Evolutionary conservation across 2,113 vertebrate genomes (phyloP).

Genomic region (Fregata magnificens): DNA sequence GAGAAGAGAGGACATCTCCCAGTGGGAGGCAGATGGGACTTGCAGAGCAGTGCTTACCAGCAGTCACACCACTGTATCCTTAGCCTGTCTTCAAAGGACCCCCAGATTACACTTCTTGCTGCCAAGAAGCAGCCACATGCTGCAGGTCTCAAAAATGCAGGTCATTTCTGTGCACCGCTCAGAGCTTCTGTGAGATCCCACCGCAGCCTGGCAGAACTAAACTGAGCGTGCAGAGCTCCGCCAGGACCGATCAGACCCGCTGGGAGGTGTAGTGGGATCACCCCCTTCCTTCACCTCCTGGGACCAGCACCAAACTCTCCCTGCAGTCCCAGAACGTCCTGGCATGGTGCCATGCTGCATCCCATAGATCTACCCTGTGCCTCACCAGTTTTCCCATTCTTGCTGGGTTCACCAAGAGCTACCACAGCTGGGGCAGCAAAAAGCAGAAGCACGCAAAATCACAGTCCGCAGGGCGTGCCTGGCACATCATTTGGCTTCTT

Average conservation of each 20-base stretch:
- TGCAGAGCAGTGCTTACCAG: neutral
- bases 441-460: neutral
- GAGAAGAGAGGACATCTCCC: neutral
- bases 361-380: neutral
- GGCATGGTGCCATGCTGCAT: neutral
- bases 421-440: neutral
- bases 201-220: neutral
- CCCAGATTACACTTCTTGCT: neutral
- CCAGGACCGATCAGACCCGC: fast-evolving
- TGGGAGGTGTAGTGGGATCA: neutral
- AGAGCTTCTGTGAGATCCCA: neutral
- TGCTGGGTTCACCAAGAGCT: neutral
- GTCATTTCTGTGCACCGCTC: neutral
- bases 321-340: neutral
- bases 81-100: neutral
- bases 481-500: neutral
- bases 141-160: neutral
- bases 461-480: neutral
- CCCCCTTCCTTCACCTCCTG: neutral
- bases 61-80: neutral
- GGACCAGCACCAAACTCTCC: neutral
- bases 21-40: neutral
- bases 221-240: neutral
- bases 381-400: neutral
- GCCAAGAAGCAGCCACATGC: neutral